Base-by-base conservation (phyloP, 1,140 invertebrate species). In the Phymastichus coffea region DNA sequence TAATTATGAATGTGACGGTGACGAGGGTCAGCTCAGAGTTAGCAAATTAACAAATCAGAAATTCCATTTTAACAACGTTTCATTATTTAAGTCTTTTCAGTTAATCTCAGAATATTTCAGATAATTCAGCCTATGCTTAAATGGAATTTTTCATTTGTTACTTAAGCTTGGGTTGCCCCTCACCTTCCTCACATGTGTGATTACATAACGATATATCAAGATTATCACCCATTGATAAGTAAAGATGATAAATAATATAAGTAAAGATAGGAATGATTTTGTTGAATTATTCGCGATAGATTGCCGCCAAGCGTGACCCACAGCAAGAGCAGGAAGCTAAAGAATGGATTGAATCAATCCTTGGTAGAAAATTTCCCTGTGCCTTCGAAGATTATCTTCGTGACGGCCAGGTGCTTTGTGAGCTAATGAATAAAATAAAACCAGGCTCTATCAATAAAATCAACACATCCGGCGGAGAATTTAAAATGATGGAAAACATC, bases 401-500 rank as follows among this genome's bases (percentile, higher is more conserved):
- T 40, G 89, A 97, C 76, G 94, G 95, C 25, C 86, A 90, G 63
- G 81, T 91, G 1, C 80, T 91, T 2, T 92, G 89, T 70, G 87
- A 88, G 60, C 73, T 97, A 48, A 95, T 96, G 88, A 94, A 95
- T 80, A 87, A 88, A 67, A 81, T 97, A 8, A 75, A 86, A 61
- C 93, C 94, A 7, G 93, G 93, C 55, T 87, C 87, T 62, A 86
- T 96, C 63, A 78, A 85, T 19, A 95, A 92, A 75, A 90, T 96
- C 71, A 95, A 95, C 74, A 84, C 84, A 9, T 83, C 84, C 2
- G 93, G 93, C 4, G 91, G 91, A 15, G 92, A 95, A 59, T 97
- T 95, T 80, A 95, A 94, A 69, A 88, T 95, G 82, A 96, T 96
- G 93, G 93, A 97, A 72, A 97, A 97, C 70, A 90, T 95, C 63